phyloP scores from a whole-genome alignment of 2,797 vertebrate species.

The Echiichthys vipera region DNA sequence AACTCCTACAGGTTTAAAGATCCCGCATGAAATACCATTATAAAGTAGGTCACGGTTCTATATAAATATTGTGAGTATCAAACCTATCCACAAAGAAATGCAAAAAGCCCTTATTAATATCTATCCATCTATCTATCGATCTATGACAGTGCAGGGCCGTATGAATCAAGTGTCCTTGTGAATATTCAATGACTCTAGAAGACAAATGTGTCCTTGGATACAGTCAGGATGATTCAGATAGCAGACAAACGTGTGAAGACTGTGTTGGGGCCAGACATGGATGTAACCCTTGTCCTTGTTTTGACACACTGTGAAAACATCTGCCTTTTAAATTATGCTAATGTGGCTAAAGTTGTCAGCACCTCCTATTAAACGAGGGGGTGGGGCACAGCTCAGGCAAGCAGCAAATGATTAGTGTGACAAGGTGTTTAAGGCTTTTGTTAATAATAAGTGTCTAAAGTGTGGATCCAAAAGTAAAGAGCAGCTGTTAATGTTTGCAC shows the following conservation, averaged over 20 bases:
- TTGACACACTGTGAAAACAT: conserved; percentile 74
- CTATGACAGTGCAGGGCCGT: no score
- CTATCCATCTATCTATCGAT: no score
- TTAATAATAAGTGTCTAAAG: conserved; percentile 77
- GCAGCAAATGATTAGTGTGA: conserved; percentile 75
- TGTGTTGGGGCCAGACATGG: conserved; percentile 41
- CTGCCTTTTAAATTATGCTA: conserved; percentile 80
- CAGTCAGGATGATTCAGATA: conserved; percentile 29
- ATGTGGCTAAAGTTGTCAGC: conserved; percentile 78
- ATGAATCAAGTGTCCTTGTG: conserved; percentile 37
- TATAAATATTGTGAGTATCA: no score
- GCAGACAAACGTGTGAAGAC: conserved; percentile 40
- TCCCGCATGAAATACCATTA: no score
- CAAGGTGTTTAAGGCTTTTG: conserved; percentile 82
- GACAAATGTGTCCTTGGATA: conserved; percentile 65
- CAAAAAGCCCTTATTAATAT: no score
- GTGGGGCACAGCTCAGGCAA: conserved; percentile 50
- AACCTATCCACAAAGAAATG: no score
- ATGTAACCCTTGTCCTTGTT: conserved; percentile 70
- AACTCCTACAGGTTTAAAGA: not conserved
- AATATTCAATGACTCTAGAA: conserved; percentile 30
- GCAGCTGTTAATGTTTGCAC: conserved; percentile 72
- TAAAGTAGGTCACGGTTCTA: no score
- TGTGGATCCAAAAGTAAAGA: conserved; percentile 56
- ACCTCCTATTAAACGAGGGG: conserved; percentile 70